These are phyloP conservation scores for Sialis lutaria DNA, from an alignment of 2,888 invertebrate species.

Conservation along the genomic window DNA sequence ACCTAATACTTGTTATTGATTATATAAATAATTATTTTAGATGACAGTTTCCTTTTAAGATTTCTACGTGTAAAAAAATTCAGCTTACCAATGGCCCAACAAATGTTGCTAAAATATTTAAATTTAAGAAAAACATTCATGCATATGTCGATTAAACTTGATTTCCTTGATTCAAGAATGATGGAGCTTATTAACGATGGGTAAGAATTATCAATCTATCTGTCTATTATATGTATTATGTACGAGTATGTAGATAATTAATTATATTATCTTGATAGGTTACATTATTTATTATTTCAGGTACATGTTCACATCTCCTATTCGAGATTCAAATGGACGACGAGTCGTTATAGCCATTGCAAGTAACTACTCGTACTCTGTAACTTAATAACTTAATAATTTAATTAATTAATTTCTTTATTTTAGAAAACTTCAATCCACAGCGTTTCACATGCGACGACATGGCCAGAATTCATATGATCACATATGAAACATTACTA, in stretches of 20 bases:
- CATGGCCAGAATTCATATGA: slow-evolving; percentile 48
- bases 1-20: no score
- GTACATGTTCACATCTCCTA: slow-evolving; percentile 58
- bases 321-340: slow-evolving; percentile 51
- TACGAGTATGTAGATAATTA: no score
- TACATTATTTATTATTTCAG: slow-evolving; percentile 24
- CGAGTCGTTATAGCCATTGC: slow-evolving; percentile 50
- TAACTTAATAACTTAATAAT: not conserved
- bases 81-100: slow-evolving; percentile 63
- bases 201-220: no score
- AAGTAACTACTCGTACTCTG: slow-evolving; percentile 25
- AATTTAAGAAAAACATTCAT: slow-evolving; percentile 53
- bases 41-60: slow-evolving; percentile 53
- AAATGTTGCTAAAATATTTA: slow-evolving; percentile 58
- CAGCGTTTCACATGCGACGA: slow-evolving; percentile 45
- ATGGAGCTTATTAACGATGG: slow-evolving; percentile 48
- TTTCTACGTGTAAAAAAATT: slow-evolving; percentile 64
- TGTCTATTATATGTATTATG: no score
- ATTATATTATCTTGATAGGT: no score
- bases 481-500: slow-evolving; percentile 58
- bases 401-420: slow-evolving; percentile 5
- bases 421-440: slow-evolving; percentile 47
- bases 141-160: slow-evolving; percentile 42
- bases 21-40: slow-evolving; percentile 25
- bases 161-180: slow-evolving; percentile 41